Percentiles rank a stretch among this genome's conserved stretches.
Conservation (phyloP, 1,140 invertebrate species). For the Dendrolimus kikuchii region DNA sequence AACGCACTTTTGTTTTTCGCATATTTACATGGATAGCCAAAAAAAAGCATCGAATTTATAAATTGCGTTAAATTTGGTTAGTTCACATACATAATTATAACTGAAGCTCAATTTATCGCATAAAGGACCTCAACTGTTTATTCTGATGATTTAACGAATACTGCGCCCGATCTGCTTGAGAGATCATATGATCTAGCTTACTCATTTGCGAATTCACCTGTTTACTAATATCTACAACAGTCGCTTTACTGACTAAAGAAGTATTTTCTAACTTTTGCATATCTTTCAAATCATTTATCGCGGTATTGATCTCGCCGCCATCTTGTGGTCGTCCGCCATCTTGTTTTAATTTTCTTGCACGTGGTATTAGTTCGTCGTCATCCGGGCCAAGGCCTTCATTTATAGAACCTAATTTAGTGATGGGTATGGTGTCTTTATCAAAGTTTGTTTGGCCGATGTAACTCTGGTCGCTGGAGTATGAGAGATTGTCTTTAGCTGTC, state of each 20-base stretch:
- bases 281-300: slow-evolving; percentile 62
- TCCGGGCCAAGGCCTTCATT: slow-evolving; percentile 51
- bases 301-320: slow-evolving; percentile 54
- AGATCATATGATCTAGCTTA: slow-evolving; percentile 76
- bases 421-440: slow-evolving; percentile 48
- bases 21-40: no score
- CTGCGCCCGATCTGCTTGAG: slow-evolving; percentile 79
- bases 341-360: slow-evolving; percentile 33
- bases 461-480: slow-evolving; percentile 64
- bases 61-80: no score
- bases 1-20: no score
- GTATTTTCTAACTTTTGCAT: slow-evolving; percentile 52
- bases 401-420: slow-evolving; percentile 39
- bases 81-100: not conserved
- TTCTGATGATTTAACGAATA: slow-evolving; percentile 78
- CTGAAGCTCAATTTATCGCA: slow-evolving; percentile 66
- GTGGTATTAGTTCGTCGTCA: slow-evolving; percentile 49
- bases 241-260: slow-evolving; percentile 32
- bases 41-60: no score
- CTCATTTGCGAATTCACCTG: slow-evolving; percentile 77
- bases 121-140: slow-evolving; percentile 80
- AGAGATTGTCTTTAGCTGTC: slow-evolving; percentile 55
- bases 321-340: slow-evolving; percentile 17
- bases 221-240: slow-evolving; percentile 68
- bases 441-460: slow-evolving; percentile 59